Evolutionary conservation across 2,888 invertebrate species (phyloP).

Genomic region (Baccha elongata): DNA sequence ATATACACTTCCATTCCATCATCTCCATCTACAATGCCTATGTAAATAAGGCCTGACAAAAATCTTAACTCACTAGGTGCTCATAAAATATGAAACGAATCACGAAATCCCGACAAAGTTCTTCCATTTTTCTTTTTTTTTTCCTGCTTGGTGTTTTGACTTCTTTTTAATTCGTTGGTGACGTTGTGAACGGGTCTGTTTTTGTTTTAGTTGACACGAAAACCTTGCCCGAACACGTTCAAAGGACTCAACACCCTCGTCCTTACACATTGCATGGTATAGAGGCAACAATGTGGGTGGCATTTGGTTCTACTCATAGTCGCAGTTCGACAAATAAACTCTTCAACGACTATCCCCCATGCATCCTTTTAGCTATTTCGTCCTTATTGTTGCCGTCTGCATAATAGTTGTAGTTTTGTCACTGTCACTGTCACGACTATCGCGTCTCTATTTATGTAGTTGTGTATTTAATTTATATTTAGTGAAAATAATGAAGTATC

Average conservation of each 20-base stretch:
- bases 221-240: constrained; percentile 57
- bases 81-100: constrained; percentile 71
- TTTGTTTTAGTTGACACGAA: constrained; percentile 30
- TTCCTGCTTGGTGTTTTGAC: not conserved
- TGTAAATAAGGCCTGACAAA: constrained; percentile 51
- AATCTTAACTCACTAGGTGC: constrained; percentile 60
- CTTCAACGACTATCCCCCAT: constrained; percentile 46
- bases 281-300: constrained; percentile 30
- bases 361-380: constrained; percentile 27
- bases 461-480: constrained; percentile 71
- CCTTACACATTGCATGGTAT: not conserved
- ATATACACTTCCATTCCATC: not conserved
- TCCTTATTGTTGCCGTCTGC: constrained; percentile 18
- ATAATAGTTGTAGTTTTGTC: constrained; percentile 36
- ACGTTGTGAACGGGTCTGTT: not conserved
- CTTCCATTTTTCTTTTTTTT: constrained; percentile 21
- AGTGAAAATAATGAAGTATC: constrained; percentile 73
- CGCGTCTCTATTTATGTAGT: not conserved
- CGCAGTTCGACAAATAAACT: constrained; percentile 42
- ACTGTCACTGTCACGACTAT: constrained; percentile 21
- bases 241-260: constrained; percentile 16
- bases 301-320: constrained; percentile 21
- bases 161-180: constrained; percentile 32
- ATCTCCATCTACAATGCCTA: constrained; percentile 47
- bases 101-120: constrained; percentile 61